Conservation (phyloP, 2,888 invertebrate species). For the Drosophila ezoana region DNA sequence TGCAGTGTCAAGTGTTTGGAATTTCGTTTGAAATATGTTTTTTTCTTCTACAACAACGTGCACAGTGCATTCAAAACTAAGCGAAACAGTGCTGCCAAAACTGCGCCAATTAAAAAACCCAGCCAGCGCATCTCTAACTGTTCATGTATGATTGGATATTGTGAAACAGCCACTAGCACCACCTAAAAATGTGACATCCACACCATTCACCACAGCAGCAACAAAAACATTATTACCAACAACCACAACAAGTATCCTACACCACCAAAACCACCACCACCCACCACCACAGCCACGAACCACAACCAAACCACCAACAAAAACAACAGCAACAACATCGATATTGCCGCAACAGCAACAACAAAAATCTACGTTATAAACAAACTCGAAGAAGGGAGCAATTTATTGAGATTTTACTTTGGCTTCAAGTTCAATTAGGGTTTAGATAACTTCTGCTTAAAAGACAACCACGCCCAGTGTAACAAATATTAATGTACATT, state of each 20-base stretch:
- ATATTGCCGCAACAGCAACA: conserved; percentile 39
- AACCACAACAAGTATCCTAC: conserved; percentile 55
- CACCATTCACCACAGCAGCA: conserved; percentile 67
- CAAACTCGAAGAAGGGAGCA: conserved; percentile 65
- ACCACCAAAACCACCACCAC: conserved; percentile 52
- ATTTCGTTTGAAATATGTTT: conserved; percentile 11
- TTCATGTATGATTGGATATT: conserved; percentile 60
- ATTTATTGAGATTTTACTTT: conserved; percentile 49
- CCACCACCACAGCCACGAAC: conserved; percentile 27
- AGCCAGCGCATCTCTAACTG: conserved; percentile 57
- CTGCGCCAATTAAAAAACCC: conserved; percentile 29
- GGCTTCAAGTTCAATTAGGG: conserved; percentile 23
- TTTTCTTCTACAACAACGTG: conserved; percentile 10
- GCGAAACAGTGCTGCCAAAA: conserved; percentile 49
- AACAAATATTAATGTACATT: conserved; percentile 55
- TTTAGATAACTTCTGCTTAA: conserved; percentile 23
- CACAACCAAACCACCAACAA: conserved; percentile 20
- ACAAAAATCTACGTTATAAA: conserved; percentile 36
- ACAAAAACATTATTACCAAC: conserved; percentile 32
- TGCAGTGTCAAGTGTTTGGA: conserved; percentile 47
- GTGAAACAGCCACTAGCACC: conserved; percentile 39
- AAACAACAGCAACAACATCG: conserved; percentile 52
- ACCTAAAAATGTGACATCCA: conserved; percentile 45
- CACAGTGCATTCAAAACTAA: conserved; percentile 63
- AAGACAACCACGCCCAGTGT: conserved; percentile 82